A percentile compares a stretch with the other conserved stretches of the same genome.
These are phyloP conservation scores for Benthosema pterotum DNA, from an alignment of 2,797 vertebrate genomes.

Conservation along the genomic window DNA sequence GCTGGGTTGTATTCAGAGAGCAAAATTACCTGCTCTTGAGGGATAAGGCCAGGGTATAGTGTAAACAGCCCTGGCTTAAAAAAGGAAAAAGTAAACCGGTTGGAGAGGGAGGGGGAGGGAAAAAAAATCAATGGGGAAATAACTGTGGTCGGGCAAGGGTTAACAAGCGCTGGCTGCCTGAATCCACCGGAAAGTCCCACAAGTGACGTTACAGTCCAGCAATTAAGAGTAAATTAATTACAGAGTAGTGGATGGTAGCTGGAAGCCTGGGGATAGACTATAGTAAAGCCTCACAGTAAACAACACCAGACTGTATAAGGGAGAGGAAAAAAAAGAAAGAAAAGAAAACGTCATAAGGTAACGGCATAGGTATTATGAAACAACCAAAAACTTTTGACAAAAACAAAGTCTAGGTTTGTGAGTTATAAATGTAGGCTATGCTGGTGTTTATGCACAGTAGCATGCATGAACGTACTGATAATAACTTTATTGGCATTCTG, in stretches of 20 bases:
- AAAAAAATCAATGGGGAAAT: conserved; percentile 8
- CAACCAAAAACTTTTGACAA: neutral
- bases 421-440: neutral
- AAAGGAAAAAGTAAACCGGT: neutral
- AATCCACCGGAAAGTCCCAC: conserved; percentile 88
- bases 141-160: conserved; percentile 59
- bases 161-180: conserved; percentile 57
- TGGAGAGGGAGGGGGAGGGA: too few species aligned
- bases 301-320: conserved; percentile 47
- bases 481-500: too few species aligned
- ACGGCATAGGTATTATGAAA: neutral
- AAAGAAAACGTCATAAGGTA: conserved; percentile 5
- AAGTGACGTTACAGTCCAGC: conserved; percentile 86
- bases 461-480: neutral
- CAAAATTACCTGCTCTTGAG: conserved; percentile 2
- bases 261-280: conserved; percentile 63
- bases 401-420: too few species aligned
- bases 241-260: conserved; percentile 80
- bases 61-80: neutral
- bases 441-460: neutral
- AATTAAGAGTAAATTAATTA: conserved; percentile 92
- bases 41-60: conserved; percentile 7
- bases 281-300: conserved; percentile 60
- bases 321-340: conserved; percentile 21
- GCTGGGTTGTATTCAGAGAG: neutral